Evolutionary conservation across 1,140 invertebrate genomes (phyloP).

Genomic region (Bombus huntii): DNA sequence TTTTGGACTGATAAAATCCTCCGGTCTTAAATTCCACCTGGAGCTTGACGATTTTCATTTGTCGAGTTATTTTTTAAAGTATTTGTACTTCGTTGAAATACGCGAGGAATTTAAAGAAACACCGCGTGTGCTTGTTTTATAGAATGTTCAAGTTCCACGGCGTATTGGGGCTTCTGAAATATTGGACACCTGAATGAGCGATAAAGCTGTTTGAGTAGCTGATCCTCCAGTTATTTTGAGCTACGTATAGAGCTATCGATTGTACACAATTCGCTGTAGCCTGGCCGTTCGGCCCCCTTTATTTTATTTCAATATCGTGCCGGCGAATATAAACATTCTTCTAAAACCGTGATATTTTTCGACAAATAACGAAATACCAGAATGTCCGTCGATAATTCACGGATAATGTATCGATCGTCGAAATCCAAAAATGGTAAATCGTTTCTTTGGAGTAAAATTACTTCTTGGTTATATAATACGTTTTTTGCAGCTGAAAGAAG

Average conservation of each 20-base stretch:
- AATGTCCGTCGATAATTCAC: neutral
- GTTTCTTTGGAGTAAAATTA: no score
- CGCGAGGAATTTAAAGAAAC: neutral
- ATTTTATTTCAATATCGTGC: slow-evolving; percentile 29
- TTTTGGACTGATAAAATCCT: neutral
- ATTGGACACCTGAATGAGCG: slow-evolving; percentile 35
- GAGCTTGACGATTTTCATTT: neutral
- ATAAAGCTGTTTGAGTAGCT: slow-evolving; percentile 38
- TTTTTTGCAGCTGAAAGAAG: neutral
- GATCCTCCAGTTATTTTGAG: slow-evolving; percentile 41
- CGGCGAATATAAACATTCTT: neutral
- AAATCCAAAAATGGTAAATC: neutral
- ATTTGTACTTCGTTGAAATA: neutral
- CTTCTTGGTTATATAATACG: no score
- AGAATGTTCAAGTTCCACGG: neutral
- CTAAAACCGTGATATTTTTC: neutral
- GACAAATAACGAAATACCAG: neutral
- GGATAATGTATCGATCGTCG: neutral
- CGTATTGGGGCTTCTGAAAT: slow-evolving; percentile 11
- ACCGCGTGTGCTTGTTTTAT: neutral
- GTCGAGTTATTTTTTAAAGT: neutral
- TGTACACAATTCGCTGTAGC: slow-evolving; percentile 6
- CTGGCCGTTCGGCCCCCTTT: slow-evolving; percentile 7
- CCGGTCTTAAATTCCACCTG: neutral
- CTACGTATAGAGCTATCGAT: slow-evolving; percentile 38